Evolutionary conservation across 1,140 invertebrate genomes (phyloP).

Genomic region (Triops cancriformis): DNA sequence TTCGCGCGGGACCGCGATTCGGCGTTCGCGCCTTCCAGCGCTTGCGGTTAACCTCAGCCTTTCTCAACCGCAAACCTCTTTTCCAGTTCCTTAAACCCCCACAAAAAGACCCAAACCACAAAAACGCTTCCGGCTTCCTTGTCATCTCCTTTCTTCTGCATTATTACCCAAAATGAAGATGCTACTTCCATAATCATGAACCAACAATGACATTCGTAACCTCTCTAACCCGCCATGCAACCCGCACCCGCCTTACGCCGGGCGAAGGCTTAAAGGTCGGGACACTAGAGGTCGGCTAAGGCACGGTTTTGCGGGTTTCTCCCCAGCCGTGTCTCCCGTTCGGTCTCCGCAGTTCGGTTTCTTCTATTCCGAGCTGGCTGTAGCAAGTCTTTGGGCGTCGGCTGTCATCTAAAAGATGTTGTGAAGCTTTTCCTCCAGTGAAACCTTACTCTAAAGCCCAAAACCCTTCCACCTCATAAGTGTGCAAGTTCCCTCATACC

Average conservation of each 20-base stretch:
- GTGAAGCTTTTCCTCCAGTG: not conserved
- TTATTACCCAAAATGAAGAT: too few species aligned
- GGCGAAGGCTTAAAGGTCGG: not conserved
- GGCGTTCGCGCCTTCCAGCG: too few species aligned
- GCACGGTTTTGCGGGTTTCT: not conserved
- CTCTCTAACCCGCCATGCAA: too few species aligned
- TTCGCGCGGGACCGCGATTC: too few species aligned
- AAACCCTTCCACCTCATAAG: not conserved
- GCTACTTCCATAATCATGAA: too few species aligned
- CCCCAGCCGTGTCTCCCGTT: not conserved
- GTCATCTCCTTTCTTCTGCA: too few species aligned
- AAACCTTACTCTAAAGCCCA: not conserved
- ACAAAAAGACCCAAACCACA: too few species aligned
- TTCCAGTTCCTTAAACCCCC: too few species aligned
- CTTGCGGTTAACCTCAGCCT: too few species aligned
- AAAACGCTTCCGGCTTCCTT: too few species aligned
- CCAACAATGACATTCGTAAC: too few species aligned
- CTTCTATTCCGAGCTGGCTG: not conserved
- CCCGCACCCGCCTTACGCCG: not conserved
- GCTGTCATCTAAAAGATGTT: constrained; percentile 10
- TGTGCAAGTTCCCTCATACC: not conserved
- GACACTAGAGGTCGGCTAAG: not conserved
- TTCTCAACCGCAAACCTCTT: too few species aligned
- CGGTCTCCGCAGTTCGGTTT: not conserved
- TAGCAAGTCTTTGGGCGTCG: constrained; percentile 6